Base-by-base conservation (phyloP, 92 coral and sea anemone species). In the Phenganax stokvisi region DNA sequence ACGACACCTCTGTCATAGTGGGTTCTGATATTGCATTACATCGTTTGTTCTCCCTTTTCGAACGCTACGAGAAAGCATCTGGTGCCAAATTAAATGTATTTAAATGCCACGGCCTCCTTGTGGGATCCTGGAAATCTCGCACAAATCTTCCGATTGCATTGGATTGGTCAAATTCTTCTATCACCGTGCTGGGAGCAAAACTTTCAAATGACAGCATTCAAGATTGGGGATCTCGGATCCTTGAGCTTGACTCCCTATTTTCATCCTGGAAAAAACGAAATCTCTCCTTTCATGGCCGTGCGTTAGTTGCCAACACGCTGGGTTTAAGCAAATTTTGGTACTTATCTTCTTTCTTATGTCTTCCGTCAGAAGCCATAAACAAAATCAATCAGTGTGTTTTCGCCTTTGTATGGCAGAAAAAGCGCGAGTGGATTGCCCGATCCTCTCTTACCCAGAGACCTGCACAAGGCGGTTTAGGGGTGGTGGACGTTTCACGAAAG, bases 271-370 rank as follows among this genome's bases (percentile, higher is more conserved):
- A 58, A 1, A 51, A 53, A n/a, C 80, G 74, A 3, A 10, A 28
- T 12, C 53, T 79, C 0, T 87, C 87, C 2, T 56, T 79, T 17
- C 17, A 6, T 1, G 87, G 85, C 0, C 70, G 12, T 6, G 44
- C 11, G 7, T 59, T 85, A 0, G 57, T 88, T 0, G n/a, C 78
- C 17, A 85, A 85, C 47, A 83, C 81, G 0, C 78, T 85, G 1
- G 86, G 74, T 7, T 67, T 85, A 1, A 74, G 76, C 10, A 63
- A 47, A 0, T 61, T 88, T 0, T 85, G 86, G 90, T 85, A 88
- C 58, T 69, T 82, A 0, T 84, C 86, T 0, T 64, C 88, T 0
- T 31, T 68, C 3, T 29, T 27, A 17, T 0, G 8, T 7, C 25
- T 68, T 7, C 73, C 73, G 6, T 3, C 0, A 0, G 73, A 68